Evolutionary conservation across 2,113 vertebrate species (phyloP).

Genomic region (Ivindomyrus marchei): DNA sequence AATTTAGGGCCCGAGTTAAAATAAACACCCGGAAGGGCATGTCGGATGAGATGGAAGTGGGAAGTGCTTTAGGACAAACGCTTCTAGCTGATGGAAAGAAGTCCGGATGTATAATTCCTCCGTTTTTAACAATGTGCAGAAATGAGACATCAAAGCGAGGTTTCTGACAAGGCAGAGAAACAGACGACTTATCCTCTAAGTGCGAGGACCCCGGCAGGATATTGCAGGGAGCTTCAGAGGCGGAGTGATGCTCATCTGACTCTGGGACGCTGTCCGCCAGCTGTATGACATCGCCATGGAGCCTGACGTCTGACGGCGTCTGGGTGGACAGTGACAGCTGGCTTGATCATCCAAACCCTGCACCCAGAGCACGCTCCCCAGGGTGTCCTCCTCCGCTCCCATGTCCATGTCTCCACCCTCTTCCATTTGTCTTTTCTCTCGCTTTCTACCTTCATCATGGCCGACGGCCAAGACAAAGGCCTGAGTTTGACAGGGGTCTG

Average conservation of each 20-base stretch:
- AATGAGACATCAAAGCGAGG: background rate
- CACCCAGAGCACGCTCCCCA: background rate
- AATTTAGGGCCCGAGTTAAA: conserved; percentile 29
- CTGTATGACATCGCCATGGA: background rate
- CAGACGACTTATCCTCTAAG: background rate
- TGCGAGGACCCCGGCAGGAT: background rate
- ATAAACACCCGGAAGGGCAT: conserved; percentile 26
- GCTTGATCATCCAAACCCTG: background rate
- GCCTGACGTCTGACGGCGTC: background rate
- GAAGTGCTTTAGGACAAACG: conserved; percentile 27
- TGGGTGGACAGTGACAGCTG: background rate
- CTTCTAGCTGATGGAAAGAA: conserved; percentile 30
- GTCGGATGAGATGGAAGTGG: conserved; percentile 12
- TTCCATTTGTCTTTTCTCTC: background rate
- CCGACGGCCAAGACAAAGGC: background rate
- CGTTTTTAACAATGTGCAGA: background rate
- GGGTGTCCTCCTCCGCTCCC: background rate
- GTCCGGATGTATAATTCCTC: conserved; percentile 23
- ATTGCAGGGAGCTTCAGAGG: background rate
- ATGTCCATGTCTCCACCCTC: background rate
- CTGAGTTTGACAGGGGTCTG: background rate
- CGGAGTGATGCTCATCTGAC: background rate
- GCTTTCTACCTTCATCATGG: background rate
- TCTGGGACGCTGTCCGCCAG: background rate
- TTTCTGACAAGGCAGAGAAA: background rate